Conservation (phyloP, 2,888 invertebrate genomes). For the Sepioteuthis lessoniana region DNA sequence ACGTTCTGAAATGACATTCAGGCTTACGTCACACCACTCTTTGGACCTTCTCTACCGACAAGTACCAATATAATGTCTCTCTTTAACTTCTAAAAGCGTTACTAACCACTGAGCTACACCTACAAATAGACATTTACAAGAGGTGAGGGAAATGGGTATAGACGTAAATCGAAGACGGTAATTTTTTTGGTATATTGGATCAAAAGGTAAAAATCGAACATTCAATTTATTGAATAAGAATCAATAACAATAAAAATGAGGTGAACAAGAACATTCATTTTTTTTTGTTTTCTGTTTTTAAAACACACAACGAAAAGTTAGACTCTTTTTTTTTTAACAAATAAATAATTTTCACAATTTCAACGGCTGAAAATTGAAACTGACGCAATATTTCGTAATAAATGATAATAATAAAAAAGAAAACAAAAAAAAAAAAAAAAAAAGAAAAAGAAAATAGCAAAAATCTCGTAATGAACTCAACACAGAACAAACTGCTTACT, state of each 20-base stretch:
- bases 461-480: background rate
- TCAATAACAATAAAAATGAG: background rate
- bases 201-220: background rate
- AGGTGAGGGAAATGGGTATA: too few relatives aligned
- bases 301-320: background rate
- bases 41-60: too few relatives aligned
- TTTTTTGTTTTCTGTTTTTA: background rate
- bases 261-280: background rate
- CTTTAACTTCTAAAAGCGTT: too few relatives aligned
- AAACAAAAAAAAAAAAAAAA: background rate
- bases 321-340: background rate
- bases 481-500: background rate
- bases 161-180: too few relatives aligned
- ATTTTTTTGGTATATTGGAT: background rate
- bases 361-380: background rate
- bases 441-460: background rate
- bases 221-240: background rate
- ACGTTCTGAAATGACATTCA: too few relatives aligned
- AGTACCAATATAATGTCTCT: too few relatives aligned
- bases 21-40: too few relatives aligned
- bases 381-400: background rate
- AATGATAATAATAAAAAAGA: too few relatives aligned
- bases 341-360: background rate
- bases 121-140: too few relatives aligned
- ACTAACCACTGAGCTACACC: too few relatives aligned